Conservation (phyloP, 2,113 vertebrate genomes). For the Phrynosoma platyrhinos region DNA sequence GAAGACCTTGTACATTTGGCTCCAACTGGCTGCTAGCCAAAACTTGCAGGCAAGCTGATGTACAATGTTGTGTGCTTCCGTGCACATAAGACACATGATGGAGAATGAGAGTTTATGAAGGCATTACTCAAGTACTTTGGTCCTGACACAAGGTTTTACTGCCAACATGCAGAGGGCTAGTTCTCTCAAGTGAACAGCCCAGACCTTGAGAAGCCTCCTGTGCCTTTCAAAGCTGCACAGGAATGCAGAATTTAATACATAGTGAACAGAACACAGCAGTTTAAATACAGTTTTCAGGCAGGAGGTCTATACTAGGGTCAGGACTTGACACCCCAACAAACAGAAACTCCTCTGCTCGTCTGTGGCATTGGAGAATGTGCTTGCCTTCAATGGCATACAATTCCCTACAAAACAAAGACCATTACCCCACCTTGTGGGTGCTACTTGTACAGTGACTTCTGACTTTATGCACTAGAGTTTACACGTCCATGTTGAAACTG, state of each 20-base stretch:
- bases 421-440: too few relatives aligned
- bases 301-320: background rate
- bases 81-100: slow-evolving; percentile 9
- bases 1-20: slow-evolving; percentile 43
- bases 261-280: background rate
- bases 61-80: background rate
- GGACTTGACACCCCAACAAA: background rate
- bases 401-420: too few relatives aligned
- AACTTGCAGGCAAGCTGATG: slow-evolving; percentile 36
- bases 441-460: background rate
- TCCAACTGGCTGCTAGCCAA: slow-evolving; percentile 49
- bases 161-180: background rate
- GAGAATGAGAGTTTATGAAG: slow-evolving; percentile 32
- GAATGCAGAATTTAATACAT: background rate
- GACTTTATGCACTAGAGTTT: too few relatives aligned
- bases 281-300: background rate
- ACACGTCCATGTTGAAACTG: background rate
- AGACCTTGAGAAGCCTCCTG: background rate
- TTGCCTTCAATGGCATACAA: background rate
- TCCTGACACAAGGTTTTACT: background rate
- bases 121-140: slow-evolving; percentile 1
- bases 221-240: background rate
- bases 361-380: background rate
- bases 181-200: background rate
- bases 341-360: too few relatives aligned